Evolutionary conservation across 2,113 vertebrate species (phyloP).

Genomic region (Podilymbus podiceps): DNA sequence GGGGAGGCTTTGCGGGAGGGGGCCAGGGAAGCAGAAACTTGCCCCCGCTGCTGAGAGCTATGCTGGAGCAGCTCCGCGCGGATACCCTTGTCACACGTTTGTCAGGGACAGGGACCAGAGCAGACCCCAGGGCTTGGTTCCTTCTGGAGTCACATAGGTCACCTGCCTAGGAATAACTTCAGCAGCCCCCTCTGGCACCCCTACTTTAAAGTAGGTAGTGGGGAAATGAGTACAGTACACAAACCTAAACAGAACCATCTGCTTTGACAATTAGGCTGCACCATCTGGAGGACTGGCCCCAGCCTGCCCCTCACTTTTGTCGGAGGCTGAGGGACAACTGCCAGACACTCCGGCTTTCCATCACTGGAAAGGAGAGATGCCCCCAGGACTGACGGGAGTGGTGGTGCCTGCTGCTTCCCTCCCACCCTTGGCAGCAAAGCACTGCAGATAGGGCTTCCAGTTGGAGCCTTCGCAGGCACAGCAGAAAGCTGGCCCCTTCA

Average conservation of each 20-base stretch:
- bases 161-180: neutral
- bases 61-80: fast-evolving
- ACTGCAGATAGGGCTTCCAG: conserved; percentile 33
- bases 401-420: conserved; percentile 32
- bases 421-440: conserved; percentile 14
- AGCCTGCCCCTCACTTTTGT: neutral
- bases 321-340: neutral
- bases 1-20: fast-evolving
- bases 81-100: neutral
- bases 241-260: conserved; percentile 28
- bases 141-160: neutral
- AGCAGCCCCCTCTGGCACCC: neutral
- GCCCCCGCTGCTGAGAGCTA: neutral
- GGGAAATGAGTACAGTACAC: neutral
- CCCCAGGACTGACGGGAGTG: neutral
- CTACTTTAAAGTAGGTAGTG: neutral
- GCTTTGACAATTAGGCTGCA: neutral
- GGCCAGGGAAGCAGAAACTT: neutral
- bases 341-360: neutral
- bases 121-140: neutral
- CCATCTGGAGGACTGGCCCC: conserved; percentile 28
- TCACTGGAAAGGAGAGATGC: neutral
- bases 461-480: conserved; percentile 11
- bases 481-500: neutral
- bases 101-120: neutral